Conservation (phyloP, 2,888 invertebrate species). For the Fragum fragum region DNA sequence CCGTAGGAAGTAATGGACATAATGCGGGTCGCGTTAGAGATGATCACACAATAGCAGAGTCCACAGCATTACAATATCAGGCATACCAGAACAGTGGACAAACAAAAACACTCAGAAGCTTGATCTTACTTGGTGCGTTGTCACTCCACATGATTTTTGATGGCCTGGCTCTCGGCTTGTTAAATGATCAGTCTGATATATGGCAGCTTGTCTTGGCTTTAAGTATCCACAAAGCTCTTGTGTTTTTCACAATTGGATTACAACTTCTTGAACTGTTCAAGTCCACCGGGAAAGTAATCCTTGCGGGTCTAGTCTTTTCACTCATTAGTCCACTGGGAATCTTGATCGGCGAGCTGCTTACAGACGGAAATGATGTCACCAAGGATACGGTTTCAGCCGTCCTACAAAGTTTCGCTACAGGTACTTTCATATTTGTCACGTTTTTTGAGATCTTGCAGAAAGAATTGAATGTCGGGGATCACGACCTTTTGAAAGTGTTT, state of each 20-base stretch:
- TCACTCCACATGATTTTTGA: constrained; percentile 89
- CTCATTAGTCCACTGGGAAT: constrained; percentile 30
- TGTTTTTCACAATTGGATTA: constrained; percentile 83
- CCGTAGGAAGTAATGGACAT: not conserved
- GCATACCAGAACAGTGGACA: not conserved
- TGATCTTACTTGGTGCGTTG: constrained; percentile 88
- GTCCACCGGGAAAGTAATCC: constrained; percentile 25
- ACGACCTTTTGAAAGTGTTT: constrained; percentile 23
- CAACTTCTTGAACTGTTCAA: constrained; percentile 36
- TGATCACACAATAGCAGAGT: not conserved
- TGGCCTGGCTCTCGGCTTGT: constrained; percentile 88
- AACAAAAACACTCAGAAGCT: constrained; percentile 78
- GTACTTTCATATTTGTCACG: constrained; percentile 44
- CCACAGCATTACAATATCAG: constrained; percentile 14
- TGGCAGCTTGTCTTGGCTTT: constrained; percentile 87
- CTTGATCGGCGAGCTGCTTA: constrained; percentile 22
- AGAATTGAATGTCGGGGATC: constrained; percentile 4
- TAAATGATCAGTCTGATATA: constrained; percentile 77
- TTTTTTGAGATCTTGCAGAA: constrained; percentile 45
- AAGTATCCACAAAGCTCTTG: constrained; percentile 88
- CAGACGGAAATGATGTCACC: not conserved
- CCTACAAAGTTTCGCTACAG: constrained; percentile 17
- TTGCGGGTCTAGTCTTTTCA: not conserved
- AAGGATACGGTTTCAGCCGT: constrained; percentile 8
- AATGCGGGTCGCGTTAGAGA: not conserved